Conservation (phyloP, 2,113 vertebrate species). For the Cnemophilus loriae region DNA sequence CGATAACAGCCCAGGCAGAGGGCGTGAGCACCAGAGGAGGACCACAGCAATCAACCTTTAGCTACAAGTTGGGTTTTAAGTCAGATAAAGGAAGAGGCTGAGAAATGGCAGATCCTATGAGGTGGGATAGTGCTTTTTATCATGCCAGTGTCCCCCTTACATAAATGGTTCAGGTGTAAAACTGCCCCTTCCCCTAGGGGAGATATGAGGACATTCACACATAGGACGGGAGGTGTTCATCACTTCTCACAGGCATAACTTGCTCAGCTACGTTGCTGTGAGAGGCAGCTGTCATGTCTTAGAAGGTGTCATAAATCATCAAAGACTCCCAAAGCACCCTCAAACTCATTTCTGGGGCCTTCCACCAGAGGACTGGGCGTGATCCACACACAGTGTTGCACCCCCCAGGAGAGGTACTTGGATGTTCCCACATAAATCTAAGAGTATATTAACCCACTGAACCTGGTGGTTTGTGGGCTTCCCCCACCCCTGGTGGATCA, state of each 20-base stretch:
- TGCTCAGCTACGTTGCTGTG: accelerated
- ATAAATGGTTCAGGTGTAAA: not conserved
- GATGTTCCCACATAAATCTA: not conserved
- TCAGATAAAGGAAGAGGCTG: not conserved
- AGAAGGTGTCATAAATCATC: not conserved
- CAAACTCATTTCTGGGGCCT: not conserved
- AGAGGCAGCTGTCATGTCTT: not conserved
- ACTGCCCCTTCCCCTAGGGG: not conserved
- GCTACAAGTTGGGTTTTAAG: not conserved
- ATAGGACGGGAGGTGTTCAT: too few relatives aligned
- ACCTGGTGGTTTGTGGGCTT: not conserved
- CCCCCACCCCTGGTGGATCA: accelerated
- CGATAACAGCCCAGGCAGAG: not conserved
- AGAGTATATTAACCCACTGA: not conserved
- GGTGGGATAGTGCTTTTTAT: not conserved
- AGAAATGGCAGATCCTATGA: not conserved
- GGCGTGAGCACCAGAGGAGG: not conserved
- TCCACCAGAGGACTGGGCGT: not conserved
- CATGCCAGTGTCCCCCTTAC: not conserved
- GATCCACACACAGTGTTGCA: not conserved
- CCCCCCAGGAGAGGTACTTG: not conserved
- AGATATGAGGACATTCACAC: not conserved
- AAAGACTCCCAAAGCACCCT: not conserved
- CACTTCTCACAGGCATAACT: not conserved
- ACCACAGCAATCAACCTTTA: not conserved